Evolutionary conservation across 2,797 vertebrate genomes (phyloP).

Genomic region (Lophius americanus): DNA sequence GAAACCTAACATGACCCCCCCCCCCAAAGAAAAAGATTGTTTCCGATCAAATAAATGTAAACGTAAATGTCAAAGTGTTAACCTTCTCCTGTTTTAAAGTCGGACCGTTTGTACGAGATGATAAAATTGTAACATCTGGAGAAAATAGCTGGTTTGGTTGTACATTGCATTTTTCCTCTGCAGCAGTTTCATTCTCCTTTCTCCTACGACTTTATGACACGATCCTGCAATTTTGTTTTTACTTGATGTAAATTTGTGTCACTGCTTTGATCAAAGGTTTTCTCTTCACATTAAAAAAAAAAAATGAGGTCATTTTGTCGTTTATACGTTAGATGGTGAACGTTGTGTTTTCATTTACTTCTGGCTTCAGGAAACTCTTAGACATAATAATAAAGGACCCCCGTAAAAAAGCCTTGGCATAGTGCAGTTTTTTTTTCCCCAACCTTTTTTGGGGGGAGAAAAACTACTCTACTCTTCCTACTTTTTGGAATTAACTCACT

Average conservation of each 20-base stretch:
- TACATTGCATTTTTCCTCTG: constrained; percentile 24
- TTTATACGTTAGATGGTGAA: constrained; percentile 18
- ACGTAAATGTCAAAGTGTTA: background rate
- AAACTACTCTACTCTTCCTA: too few relatives aligned
- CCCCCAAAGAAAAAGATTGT: too few relatives aligned
- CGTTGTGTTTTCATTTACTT: too few relatives aligned
- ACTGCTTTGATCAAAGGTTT: constrained; percentile 15
- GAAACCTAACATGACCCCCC: too few relatives aligned
- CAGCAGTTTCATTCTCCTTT: constrained; percentile 29
- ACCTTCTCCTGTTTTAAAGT: constrained; percentile 4
- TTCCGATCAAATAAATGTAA: too few relatives aligned
- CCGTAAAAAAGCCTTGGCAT: too few relatives aligned
- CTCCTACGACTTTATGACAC: constrained; percentile 25
- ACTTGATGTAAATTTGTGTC: constrained; percentile 25
- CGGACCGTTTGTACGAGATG: constrained; percentile 32
- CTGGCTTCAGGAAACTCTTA: too few relatives aligned
- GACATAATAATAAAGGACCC: too few relatives aligned
- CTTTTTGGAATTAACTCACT: too few relatives aligned
- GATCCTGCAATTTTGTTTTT: constrained; percentile 26
- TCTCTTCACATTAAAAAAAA: background rate
- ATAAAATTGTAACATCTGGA: constrained; percentile 45
- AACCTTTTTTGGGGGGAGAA: too few relatives aligned
- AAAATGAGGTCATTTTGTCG: background rate
- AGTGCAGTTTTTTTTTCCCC: too few relatives aligned
- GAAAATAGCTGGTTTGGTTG: constrained; percentile 21